Base-by-base conservation (phyloP, 1,140 invertebrate species). In the Danaus melanippus region DNA sequence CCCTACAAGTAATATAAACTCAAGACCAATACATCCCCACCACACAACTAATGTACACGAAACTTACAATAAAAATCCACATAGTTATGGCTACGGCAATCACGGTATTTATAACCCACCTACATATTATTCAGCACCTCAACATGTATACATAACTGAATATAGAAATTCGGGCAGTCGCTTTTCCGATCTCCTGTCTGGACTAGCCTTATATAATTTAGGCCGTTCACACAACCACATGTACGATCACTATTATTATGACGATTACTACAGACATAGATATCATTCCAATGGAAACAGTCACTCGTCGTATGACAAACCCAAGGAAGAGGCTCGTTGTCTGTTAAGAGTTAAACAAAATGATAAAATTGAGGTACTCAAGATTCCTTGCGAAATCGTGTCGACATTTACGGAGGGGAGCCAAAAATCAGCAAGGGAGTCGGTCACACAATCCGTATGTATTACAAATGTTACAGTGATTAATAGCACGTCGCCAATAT, bases 301-400 rank as follows among this genome's bases (percentile, higher is more conserved):
- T 51, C 66, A 64, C 8, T 49, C 43, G 15, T 49, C 63, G 1
- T 56, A 67, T 10, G 44, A 66, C 11, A 60, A 15, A 51, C 62
- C 67, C 10, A 66, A 62, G 56, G 68, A 83, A n/a, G 56, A 64
- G 53, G 80, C 80, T 41, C 56, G 58, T 8, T 86, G 83, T 50
- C 56, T 62, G 12, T 62, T 86, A 48, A 81, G 65, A 65, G 63
- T 86, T 17, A 81, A 71, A 53, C 79, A 86, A 63, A 71, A 72
- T 32, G 66, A 62, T 46, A 69, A 63, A 50, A 53, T 66, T 12
- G 66, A 84, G 57, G 54, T 58, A 15, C 52, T 86, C 5, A 81
- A 73, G 62, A 73, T 86, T 53, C 83, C 83, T 17, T 86, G 83
- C 62, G 83, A 82, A 64, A 86, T 86, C 12, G 80, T 86, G 8